phyloP scores from a whole-genome alignment of 2,113 vertebrate species.

The Aspiorhynchus laticeps region DNA sequence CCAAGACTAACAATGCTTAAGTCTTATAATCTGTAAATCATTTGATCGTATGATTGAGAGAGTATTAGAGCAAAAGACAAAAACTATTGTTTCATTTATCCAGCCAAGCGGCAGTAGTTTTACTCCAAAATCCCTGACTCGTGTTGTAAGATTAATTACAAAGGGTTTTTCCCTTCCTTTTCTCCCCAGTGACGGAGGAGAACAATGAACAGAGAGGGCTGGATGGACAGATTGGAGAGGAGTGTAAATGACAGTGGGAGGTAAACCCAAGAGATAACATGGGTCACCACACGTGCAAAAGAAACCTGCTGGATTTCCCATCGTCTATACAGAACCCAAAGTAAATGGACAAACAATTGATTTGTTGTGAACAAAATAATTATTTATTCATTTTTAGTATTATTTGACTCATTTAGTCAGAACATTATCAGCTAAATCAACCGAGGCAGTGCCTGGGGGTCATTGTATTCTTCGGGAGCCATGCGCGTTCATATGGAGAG shows the following conservation, averaged over 20 bases:
- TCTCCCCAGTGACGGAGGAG: conserved; percentile 19
- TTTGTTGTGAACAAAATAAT: neutral
- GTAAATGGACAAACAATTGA: neutral
- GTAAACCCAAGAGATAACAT: conserved; percentile 32
- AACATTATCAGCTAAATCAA: neutral
- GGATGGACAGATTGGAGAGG: conserved; percentile 30
- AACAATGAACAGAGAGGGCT: conserved; percentile 39
- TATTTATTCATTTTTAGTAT: neutral
- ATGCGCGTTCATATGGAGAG: conserved; percentile 27
- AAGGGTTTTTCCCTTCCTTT: conserved; percentile 34
- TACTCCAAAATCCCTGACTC: neutral
- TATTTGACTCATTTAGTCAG: neutral
- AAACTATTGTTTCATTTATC: neutral
- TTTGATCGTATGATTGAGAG: neutral
- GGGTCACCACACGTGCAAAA: conserved; percentile 38
- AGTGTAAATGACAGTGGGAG: conserved; percentile 23
- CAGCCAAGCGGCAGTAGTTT: neutral
- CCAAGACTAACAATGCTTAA: neutral
- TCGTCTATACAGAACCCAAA: neutral
- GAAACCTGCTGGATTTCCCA: conserved; percentile 23
- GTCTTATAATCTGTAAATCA: neutral
- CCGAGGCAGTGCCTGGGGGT: conserved; percentile 41
- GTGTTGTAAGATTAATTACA: conserved; percentile 8
- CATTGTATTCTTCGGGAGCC: conserved; percentile 39
- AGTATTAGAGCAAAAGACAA: conserved; percentile 11